Conservation (phyloP, 2,888 invertebrate genomes). For the Coleophora deauratella region DNA sequence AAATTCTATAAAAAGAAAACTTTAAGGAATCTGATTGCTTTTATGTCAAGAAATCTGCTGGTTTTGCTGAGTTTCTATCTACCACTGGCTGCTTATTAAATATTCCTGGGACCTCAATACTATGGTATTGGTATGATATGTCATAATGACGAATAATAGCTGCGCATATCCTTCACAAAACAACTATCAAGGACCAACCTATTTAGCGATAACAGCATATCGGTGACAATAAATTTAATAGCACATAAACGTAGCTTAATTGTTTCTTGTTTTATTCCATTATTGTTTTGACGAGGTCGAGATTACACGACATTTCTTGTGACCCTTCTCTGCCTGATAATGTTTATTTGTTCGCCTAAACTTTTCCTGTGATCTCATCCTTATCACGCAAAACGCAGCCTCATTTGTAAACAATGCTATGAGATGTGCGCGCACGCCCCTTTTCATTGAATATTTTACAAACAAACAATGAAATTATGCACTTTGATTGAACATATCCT, state of each 20-base stretch:
- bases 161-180: constrained; percentile 14
- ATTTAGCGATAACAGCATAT: constrained; percentile 16
- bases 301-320: constrained; percentile 41
- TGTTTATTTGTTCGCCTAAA: constrained; percentile 54
- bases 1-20: no score
- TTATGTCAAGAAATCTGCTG: no score
- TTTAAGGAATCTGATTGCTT: no score
- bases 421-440: constrained; percentile 21
- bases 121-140: no score
- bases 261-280: constrained; percentile 59
- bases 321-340: constrained; percentile 35
- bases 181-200: constrained; percentile 16
- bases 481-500: neutral
- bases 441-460: constrained; percentile 24
- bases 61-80: no score
- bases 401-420: constrained; percentile 24
- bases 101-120: no score
- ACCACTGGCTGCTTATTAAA: no score
- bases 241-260: constrained; percentile 37
- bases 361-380: constrained; percentile 60
- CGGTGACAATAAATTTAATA: constrained; percentile 27
- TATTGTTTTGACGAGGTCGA: constrained; percentile 44
- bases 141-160: no score
- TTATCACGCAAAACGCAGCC: constrained; percentile 29
- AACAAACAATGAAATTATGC: neutral